Base-by-base conservation (phyloP, 2,113 vertebrate species). In the Podilymbus podiceps region DNA sequence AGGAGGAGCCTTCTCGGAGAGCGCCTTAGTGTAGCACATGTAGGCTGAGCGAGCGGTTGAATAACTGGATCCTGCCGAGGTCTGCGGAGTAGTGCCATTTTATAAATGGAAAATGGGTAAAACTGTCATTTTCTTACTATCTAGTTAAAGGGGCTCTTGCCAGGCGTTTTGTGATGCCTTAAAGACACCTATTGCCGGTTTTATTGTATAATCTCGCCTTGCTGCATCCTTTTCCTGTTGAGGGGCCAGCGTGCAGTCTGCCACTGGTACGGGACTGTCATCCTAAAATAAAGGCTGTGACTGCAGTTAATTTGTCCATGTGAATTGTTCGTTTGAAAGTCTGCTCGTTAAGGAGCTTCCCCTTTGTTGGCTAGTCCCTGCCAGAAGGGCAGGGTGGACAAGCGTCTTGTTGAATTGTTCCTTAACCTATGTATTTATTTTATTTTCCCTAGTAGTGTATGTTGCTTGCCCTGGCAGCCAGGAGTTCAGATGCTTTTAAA, bases 101-200 rank as follows among this genome's bases (percentile, higher is more conserved):
- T 53, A 68, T 97, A 96, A 60, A 96, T 97, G 96, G 97, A 92
- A 92, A 96, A 94, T 95, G 94, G 95, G 96, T 97, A 97, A 97
- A 90, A 27, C 49, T 4, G 3, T 49, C 22, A 2, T 52, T 76
- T 88, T 50, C 33, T 78, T 52, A 0, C n/a, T 42, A 9, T 17
- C 40, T 77, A 0, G 3, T 9, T 52, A 3, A 11, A 7, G 46
- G 18, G 81, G 24, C 22, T 77, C 55, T 31, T 52, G 42, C n/a
- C 38, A 9, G 31, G 28, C 19, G 42, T 8, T 66, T 56, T 49
- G 27, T 6, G n/a, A 8, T 58, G 73, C 73, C 27, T 58, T n/a
- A 1, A 12, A 38, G 58, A 11, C 18, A 2, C 7, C 44, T 17
- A 0, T 3, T 49, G 67, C 49, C 33, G 5, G 0, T 73, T 73